These are phyloP conservation scores for Neogobius melanostomus DNA, from an alignment of 2,113 vertebrate genomes.

Conservation along the genomic window DNA sequence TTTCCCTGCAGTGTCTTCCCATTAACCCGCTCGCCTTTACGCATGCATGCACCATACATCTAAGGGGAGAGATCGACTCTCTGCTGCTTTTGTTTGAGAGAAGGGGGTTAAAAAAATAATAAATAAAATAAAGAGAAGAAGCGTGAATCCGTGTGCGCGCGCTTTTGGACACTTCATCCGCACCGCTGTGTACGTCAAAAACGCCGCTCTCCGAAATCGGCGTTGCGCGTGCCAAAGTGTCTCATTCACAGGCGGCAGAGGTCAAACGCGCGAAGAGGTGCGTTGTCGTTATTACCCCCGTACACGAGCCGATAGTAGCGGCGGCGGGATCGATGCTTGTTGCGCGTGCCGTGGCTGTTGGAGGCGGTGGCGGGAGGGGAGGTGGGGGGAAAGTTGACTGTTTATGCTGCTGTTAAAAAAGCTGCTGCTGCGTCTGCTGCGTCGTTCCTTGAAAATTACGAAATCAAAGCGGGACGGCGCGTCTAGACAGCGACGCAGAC, in stretches of 20 bases:
- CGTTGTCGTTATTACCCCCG: slow-evolving; percentile 61
- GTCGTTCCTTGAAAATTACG: slow-evolving; percentile 11
- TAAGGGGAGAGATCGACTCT: slow-evolving; percentile 5
- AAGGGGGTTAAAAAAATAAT: neutral
- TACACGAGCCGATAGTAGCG: slow-evolving; percentile 48
- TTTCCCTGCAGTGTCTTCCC: too few relatives aligned
- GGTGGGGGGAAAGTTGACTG: slow-evolving; percentile 44
- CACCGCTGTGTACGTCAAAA: too few relatives aligned
- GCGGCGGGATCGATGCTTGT: slow-evolving; percentile 51
- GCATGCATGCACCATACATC: too few relatives aligned
- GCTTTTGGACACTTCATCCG: slow-evolving; percentile 11
- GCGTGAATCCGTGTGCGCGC: slow-evolving; percentile 3
- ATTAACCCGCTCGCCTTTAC: too few relatives aligned
- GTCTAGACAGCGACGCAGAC: slow-evolving; percentile 65
- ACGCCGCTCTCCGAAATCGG: slow-evolving; percentile 19
- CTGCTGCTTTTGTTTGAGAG: slow-evolving; percentile 37
- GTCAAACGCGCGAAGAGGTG: slow-evolving; percentile 40
- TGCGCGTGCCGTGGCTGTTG: slow-evolving; percentile 22
- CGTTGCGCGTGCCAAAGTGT: slow-evolving; percentile 7
- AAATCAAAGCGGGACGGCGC: slow-evolving; percentile 29
- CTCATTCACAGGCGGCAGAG: slow-evolving; percentile 39
- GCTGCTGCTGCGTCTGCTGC: slow-evolving; percentile 47
- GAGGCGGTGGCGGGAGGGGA: neutral
- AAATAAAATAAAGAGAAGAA: too few relatives aligned
- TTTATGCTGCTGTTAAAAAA: too few relatives aligned